phyloP scores from a whole-genome alignment of 1,140 invertebrate genomes.

The Steinernema khuongi region DNA sequence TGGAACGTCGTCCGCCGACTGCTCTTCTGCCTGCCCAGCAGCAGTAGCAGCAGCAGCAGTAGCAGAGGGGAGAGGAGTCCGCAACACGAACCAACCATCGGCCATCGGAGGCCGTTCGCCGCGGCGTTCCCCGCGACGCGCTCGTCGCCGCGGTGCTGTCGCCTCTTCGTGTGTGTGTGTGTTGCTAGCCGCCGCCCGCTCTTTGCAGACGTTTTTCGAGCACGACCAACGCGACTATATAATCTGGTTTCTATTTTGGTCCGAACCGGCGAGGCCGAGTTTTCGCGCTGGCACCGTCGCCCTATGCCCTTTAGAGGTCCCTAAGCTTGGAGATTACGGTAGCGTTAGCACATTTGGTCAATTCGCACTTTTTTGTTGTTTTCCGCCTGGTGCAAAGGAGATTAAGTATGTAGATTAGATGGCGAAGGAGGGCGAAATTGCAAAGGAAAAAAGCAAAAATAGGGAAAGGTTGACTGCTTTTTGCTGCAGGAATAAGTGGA shows the following conservation, averaged over 20 bases:
- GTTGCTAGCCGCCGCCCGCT: not conserved
- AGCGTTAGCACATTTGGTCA: too few relatives aligned
- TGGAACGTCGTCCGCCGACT: not conserved
- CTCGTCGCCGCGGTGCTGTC: not conserved
- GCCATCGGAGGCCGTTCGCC: not conserved
- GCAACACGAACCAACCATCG: constrained; percentile 2
- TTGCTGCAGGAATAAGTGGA: too few relatives aligned
- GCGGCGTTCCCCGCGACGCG: not conserved
- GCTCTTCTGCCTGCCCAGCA: constrained; percentile 11
- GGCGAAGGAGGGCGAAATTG: too few relatives aligned
- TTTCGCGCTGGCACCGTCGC: not conserved
- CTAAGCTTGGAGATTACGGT: not conserved
- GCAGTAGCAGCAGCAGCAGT: not conserved
- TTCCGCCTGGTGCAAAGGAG: too few relatives aligned
- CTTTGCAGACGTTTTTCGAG: constrained; percentile 11
- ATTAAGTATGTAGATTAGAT: too few relatives aligned
- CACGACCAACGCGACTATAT: constrained; percentile 12
- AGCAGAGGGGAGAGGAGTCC: not conserved
- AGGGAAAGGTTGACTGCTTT: too few relatives aligned
- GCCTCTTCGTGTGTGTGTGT: not conserved
- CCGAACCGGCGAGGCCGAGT: not conserved
- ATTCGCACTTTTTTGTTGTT: too few relatives aligned
- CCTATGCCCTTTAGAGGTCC: not conserved
- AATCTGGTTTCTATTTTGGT: constrained; percentile 15
- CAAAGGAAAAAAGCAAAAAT: too few relatives aligned